Conservation (phyloP, 2,113 vertebrate species). For the Sterna hirundo region DNA sequence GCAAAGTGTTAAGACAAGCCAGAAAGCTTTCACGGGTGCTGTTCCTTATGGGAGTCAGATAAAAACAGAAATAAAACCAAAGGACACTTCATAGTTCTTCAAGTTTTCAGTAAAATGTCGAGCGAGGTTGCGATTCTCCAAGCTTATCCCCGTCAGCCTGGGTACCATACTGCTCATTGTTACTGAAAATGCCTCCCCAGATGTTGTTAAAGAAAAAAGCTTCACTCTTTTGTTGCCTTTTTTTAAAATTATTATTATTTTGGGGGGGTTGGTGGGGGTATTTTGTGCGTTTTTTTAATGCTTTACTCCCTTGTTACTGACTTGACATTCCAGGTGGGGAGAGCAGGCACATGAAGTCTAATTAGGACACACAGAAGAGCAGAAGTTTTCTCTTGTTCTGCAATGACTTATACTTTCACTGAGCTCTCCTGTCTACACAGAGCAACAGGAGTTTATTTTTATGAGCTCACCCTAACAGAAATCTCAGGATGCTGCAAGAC, state of each 20-base stretch:
- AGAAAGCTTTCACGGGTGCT: background rate
- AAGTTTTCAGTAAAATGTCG: background rate
- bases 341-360: background rate
- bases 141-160: background rate
- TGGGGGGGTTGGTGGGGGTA: background rate
- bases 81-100: background rate
- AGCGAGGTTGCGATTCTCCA: background rate
- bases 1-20: background rate
- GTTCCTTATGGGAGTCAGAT: background rate
- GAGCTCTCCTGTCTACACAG: background rate
- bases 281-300: background rate
- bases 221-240: background rate
- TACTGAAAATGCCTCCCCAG: background rate
- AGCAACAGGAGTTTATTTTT: background rate
- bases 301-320: background rate
- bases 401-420: background rate
- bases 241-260: background rate
- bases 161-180: rapidly evolving
- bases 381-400: background rate
- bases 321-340: background rate
- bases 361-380: background rate
- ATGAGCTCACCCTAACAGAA: background rate
- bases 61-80: background rate
- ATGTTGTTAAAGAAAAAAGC: background rate
- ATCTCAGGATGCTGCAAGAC: background rate